Evolutionary conservation across 2,113 vertebrate species (phyloP).

Genomic region (Bothrops jararaca): DNA sequence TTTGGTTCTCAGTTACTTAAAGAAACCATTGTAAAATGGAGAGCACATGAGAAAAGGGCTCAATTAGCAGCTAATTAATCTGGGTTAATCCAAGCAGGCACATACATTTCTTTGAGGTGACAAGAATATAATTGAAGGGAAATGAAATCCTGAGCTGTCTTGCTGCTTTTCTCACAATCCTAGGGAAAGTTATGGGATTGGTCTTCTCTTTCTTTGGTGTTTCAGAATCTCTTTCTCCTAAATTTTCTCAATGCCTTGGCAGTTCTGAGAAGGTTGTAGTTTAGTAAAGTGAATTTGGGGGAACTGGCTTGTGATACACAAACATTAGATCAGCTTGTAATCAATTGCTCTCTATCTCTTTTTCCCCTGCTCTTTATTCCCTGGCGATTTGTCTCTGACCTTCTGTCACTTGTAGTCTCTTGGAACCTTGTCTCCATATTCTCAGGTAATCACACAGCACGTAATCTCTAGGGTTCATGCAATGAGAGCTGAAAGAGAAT

Average conservation of each 20-base stretch:
- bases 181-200: not conserved
- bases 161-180: not conserved
- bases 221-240: not conserved
- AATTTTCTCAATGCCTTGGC: accelerated
- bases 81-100: not conserved
- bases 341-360: not conserved
- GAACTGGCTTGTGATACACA: not conserved
- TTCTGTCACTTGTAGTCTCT: slow-evolving; percentile 78
- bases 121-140: not conserved
- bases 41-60: not conserved
- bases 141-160: not conserved
- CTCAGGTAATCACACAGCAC: slow-evolving; percentile 79
- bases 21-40: not conserved
- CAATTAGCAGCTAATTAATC: not conserved
- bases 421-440: slow-evolving; percentile 92
- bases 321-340: slow-evolving; percentile 38
- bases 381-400: slow-evolving; percentile 46
- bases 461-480: not conserved
- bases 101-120: not conserved
- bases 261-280: not conserved
- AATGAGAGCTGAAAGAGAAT: not conserved
- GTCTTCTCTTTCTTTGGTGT: not conserved
- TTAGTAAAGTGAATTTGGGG: not conserved
- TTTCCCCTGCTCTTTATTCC: slow-evolving; percentile 9
- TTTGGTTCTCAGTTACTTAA: not conserved